Percentiles rank a stretch among this genome's conserved stretches.
phyloP scores from a whole-genome alignment of 35 echinoderm and acorn worm genomes.

The Chiridota heheva region DNA sequence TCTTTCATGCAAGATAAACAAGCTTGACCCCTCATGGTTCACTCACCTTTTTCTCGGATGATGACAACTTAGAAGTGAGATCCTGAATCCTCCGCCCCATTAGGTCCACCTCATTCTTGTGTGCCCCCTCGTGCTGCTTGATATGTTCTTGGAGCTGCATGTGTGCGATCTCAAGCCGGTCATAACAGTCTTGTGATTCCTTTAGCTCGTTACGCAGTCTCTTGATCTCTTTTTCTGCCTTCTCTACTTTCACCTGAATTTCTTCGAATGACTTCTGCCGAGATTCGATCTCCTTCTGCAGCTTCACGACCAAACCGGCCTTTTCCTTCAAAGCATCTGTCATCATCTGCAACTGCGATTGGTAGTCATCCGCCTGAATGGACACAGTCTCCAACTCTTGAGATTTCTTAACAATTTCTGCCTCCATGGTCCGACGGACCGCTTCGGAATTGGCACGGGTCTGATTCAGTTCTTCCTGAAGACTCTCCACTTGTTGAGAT shows the following conservation, averaged over 20 bases:
- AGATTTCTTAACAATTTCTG: constrained; percentile 23
- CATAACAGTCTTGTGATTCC: constrained; percentile 62
- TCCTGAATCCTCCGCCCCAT: constrained; percentile 90
- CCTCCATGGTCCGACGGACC: constrained; percentile 13
- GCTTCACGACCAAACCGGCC: constrained; percentile 25
- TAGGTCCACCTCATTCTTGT: constrained; percentile 69
- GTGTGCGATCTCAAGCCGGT: constrained; percentile 76
- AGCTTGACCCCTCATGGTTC: too few species aligned
- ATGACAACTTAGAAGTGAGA: constrained; percentile 78
- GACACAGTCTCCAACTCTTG: constrained; percentile 25
- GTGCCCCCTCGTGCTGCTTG: constrained; percentile 51
- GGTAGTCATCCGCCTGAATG: constrained; percentile 28
- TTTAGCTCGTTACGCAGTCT: constrained; percentile 61
- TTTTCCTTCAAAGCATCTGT: constrained; percentile 54
- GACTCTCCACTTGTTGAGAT: constrained; percentile 29
- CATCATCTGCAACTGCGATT: constrained; percentile 42
- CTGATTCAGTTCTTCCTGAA: constrained; percentile 15
- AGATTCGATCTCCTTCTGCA: constrained; percentile 39
- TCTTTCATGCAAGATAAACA: too few species aligned
- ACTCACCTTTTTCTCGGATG: constrained; percentile 94
- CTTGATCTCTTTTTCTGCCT: constrained; percentile 76
- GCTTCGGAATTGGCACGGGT: constrained; percentile 9
- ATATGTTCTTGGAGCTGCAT: constrained; percentile 66
- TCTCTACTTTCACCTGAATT: constrained; percentile 52
- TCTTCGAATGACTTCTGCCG: constrained; percentile 13